Conservation (phyloP, 2,888 invertebrate species). For the Pristionchus japonicus region DNA sequence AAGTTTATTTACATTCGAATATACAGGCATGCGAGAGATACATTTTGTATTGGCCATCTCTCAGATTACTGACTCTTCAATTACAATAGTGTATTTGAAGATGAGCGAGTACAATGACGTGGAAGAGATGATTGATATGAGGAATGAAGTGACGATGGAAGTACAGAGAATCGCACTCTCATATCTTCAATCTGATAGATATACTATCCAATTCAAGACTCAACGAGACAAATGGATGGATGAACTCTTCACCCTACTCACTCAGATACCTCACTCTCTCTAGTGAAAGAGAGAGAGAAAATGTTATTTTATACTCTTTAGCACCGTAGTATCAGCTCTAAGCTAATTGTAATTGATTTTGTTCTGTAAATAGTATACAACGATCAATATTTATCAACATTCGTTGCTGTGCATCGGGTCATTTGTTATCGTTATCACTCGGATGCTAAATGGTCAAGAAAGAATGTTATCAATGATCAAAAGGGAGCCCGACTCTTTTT, state of each 20-base stretch:
- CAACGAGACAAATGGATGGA: conserved; percentile 16
- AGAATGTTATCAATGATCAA: conserved; percentile 35
- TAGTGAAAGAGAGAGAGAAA: too few relatives aligned
- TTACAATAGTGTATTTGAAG: neutral
- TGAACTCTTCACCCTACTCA: neutral
- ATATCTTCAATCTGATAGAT: conserved; percentile 1
- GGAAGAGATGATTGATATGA: conserved; percentile 2
- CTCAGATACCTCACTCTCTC: neutral
- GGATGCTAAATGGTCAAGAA: conserved; percentile 37
- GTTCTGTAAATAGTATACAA: neutral
- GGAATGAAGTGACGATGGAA: conserved; percentile 25
- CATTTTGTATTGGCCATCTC: too few relatives aligned
- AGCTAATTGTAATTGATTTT: neutral
- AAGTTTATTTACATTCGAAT: too few relatives aligned
- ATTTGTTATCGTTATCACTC: conserved; percentile 15
- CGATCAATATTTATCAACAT: neutral
- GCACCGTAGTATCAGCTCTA: neutral
- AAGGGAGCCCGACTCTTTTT: conserved; percentile 25
- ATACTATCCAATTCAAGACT: neutral
- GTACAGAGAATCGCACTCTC: neutral
- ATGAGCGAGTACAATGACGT: neutral
- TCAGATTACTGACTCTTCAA: neutral
- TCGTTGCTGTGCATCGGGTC: neutral
- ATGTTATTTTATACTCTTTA: neutral
- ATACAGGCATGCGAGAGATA: too few relatives aligned